Evolutionary conservation across 2,113 vertebrate species (phyloP), one percentile per base, ranked within the genome.

Genomic region (Martes martes): DNA sequence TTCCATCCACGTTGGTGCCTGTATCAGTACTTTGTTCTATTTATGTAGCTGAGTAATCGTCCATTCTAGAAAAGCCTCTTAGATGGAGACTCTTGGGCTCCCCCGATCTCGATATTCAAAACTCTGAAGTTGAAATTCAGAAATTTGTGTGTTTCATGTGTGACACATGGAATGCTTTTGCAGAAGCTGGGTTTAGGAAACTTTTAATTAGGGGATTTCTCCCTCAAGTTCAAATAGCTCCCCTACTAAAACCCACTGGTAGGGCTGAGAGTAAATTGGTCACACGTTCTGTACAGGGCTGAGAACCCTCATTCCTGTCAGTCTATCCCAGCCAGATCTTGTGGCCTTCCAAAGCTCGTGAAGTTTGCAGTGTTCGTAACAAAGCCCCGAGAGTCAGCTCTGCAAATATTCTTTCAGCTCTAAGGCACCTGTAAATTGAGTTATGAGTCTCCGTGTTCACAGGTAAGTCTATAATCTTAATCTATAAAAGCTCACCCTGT

Each of bases 391-490:
- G 52, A 39, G 39, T 92, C 55, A 33, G 45, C 33, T 91, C 31
- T 71, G 26, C 52, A 94, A 95, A 95, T 3, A 10, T 7, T 42
- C 7, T 73, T 84, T 98, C 76, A 47, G 36, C 42, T 28, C 33
- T 23, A 76, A 57, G 47, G 2, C 24, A 24, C 4, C 9, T 63
- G 55, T 92, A 95, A 96, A 98, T 67, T 91, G 59, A 94, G n/a
- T 95, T 89, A 95, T 91, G 61, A 67, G 8, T 71, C 11, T 50
- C 19, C 0, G 8, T 23, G 50, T 97, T 80, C 88, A 50, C 92
- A 98, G 91, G 89, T 95, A 86, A 92, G 28, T 92, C 95, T 86
- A 39, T 79, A 71, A 84, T 86, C 73, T 78, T 57, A 67, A 84
- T 74, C 79, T 78, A 61, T 67, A 63, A 92, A 98, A 33, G 65